Conservation (phyloP, 1,140 invertebrate species). For the Bombus picipes region DNA sequence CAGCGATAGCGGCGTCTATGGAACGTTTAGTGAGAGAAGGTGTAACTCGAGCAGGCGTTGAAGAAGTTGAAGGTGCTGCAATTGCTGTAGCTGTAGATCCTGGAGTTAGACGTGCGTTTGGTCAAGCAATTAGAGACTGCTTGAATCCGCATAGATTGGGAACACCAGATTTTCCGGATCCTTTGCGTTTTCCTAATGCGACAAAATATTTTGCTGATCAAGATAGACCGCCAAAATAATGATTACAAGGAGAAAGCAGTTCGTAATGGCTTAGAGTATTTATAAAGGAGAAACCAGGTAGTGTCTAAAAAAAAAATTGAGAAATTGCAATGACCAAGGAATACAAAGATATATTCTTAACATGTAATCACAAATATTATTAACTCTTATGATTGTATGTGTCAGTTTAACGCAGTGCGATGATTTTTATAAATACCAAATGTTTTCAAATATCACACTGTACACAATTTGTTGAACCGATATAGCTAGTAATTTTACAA, state of each 20-base stretch:
- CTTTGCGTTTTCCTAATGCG: constrained; percentile 79
- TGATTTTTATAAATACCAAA: constrained; percentile 3
- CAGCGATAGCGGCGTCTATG: constrained; percentile 75
- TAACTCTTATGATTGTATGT: constrained; percentile 19
- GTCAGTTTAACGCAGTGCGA: not conserved
- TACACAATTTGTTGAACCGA: constrained; percentile 11
- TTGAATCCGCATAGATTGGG: constrained; percentile 73
- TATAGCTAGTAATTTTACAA: constrained; percentile 7
- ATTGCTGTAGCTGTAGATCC: constrained; percentile 77
- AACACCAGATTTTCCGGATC: constrained; percentile 78
- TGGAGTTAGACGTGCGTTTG: constrained; percentile 78
- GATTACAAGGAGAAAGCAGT: constrained; percentile 23
- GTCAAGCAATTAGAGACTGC: constrained; percentile 79
- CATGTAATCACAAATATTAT: constrained; percentile 26
- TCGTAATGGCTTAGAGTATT: constrained; percentile 48
- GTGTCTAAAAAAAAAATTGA: not conserved
- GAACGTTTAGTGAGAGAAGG: constrained; percentile 79
- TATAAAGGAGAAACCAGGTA: constrained; percentile 43
- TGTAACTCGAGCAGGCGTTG: constrained; percentile 74
- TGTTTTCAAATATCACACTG: constrained; percentile 11
- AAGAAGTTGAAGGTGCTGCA: constrained; percentile 78
- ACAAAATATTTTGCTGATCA: constrained; percentile 78
- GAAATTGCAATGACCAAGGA: constrained; percentile 42
- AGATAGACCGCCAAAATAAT: constrained; percentile 72
- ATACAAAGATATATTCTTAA: constrained; percentile 39